phyloP scores from a whole-genome alignment of 2,888 invertebrate genomes.

The Eurytoma californica region DNA sequence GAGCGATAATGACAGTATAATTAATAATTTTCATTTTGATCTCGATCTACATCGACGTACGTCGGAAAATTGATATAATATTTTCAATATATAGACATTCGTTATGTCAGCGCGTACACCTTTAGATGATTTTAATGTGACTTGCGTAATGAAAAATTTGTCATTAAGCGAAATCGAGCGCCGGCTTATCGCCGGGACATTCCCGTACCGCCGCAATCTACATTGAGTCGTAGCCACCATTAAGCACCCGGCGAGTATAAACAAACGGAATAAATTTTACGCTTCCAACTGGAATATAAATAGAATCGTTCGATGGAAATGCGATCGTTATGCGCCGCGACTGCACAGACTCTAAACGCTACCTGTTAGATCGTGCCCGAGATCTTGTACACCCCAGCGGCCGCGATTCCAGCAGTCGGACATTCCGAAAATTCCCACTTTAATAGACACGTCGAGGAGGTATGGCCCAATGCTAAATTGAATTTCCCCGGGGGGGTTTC shows the following conservation, averaged over 20 bases:
- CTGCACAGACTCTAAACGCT: conserved; percentile 7
- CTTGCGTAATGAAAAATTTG: not conserved
- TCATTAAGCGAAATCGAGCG: conserved; percentile 13
- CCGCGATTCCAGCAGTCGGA: too few relatives aligned
- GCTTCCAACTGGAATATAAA: conserved; percentile 11
- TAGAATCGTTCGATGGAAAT: conserved; percentile 34
- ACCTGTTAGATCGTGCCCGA: conserved; percentile 3
- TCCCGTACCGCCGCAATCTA: not conserved
- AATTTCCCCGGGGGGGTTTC: not conserved
- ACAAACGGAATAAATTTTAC: conserved; percentile 24
- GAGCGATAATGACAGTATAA: too few relatives aligned
- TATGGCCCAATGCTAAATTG: not conserved
- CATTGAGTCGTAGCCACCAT: conserved; percentile 24
- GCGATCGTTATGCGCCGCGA: conserved; percentile 16
- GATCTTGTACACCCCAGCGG: not conserved
- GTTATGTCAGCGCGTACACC: too few relatives aligned
- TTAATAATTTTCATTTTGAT: too few relatives aligned
- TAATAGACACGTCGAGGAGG: conserved; percentile 11
- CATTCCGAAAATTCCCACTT: not conserved
- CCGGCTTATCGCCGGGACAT: not conserved
- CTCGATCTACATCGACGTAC: too few relatives aligned
- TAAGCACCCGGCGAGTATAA: not conserved
- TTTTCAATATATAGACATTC: too few relatives aligned
- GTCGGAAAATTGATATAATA: too few relatives aligned
- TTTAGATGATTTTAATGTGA: too few relatives aligned